phyloP scores from a whole-genome alignment of 2,888 invertebrate genomes.

The Anticlea derivata region DNA sequence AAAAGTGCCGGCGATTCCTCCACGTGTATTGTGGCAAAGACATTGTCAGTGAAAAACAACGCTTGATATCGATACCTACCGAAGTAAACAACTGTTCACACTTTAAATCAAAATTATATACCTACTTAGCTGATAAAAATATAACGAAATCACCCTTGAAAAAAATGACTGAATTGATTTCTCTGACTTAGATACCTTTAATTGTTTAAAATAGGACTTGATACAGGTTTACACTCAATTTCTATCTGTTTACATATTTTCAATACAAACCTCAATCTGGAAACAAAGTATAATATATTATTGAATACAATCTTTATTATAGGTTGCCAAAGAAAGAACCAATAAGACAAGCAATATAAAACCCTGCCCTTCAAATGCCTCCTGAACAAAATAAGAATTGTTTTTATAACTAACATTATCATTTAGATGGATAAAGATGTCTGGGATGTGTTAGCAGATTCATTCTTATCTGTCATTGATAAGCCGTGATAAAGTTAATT shows the following conservation, averaged over 20 bases:
- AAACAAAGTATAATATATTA: too few species aligned
- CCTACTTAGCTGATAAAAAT: too few species aligned
- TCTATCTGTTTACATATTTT: too few species aligned
- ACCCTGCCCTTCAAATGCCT: conserved; percentile 16
- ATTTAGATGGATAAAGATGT: conserved; percentile 32
- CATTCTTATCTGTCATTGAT: conserved; percentile 3
- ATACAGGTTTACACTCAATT: too few species aligned
- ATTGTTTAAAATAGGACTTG: too few species aligned
- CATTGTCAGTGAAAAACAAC: background rate
- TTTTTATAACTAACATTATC: conserved; percentile 29
- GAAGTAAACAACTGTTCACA: background rate
- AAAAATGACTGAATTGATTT: too few species aligned
- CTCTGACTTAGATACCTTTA: too few species aligned
- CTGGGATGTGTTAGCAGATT: conserved; percentile 11
- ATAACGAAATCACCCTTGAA: too few species aligned
- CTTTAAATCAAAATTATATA: too few species aligned
- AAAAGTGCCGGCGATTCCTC: conserved; percentile 45
- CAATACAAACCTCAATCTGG: too few species aligned
- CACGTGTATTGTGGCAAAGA: conserved; percentile 40
- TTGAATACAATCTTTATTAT: too few species aligned
- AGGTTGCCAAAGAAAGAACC: too few species aligned
- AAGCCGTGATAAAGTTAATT: conserved; percentile 6
- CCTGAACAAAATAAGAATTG: background rate
- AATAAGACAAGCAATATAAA: background rate
- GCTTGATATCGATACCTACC: background rate